Conservation (phyloP, 1,140 invertebrate genomes). For the Radopholus similis region DNA sequence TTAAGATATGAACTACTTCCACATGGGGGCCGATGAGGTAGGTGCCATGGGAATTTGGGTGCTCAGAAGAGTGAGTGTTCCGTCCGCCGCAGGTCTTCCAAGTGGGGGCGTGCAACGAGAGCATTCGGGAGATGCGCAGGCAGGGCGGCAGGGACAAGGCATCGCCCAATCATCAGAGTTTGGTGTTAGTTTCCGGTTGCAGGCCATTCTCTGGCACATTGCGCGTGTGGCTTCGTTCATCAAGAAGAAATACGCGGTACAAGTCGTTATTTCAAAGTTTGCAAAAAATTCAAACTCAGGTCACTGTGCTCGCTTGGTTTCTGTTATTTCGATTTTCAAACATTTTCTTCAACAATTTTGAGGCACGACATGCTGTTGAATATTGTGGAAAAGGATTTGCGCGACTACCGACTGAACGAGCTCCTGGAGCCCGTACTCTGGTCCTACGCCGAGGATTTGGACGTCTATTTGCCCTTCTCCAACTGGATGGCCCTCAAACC, state of each 20-base stretch:
- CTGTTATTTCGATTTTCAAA: conserved; percentile 16
- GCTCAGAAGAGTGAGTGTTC: too few species aligned
- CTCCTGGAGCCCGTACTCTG: conserved; percentile 54
- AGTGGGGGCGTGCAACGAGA: conserved; percentile 54
- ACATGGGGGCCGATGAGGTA: conserved; percentile 65
- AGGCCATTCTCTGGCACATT: conserved; percentile 54
- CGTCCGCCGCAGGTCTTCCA: too few species aligned
- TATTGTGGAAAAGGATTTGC: conserved; percentile 22
- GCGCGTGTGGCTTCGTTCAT: conserved; percentile 46
- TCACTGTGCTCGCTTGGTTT: conserved; percentile 57
- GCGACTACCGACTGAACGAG: conserved; percentile 38
- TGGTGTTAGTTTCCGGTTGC: not conserved
- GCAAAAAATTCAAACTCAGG: conserved; percentile 24
- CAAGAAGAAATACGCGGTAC: conserved; percentile 42
- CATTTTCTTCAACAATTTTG: not conserved
- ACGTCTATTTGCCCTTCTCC: conserved; percentile 49
- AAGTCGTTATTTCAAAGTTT: not conserved
- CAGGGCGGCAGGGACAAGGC: conserved; percentile 44
- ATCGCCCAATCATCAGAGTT: conserved; percentile 20
- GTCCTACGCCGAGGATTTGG: conserved; percentile 58
- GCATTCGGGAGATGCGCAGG: conserved; percentile 30
- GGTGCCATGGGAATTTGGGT: too few species aligned
- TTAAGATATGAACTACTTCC: conserved; percentile 60
- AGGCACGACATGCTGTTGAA: not conserved
- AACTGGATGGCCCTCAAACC: conserved; percentile 54